Percentiles rank a stretch among this genome's conserved stretches.
phyloP scores from a whole-genome alignment of 2,888 invertebrate species.

The Machimus rusticus region DNA sequence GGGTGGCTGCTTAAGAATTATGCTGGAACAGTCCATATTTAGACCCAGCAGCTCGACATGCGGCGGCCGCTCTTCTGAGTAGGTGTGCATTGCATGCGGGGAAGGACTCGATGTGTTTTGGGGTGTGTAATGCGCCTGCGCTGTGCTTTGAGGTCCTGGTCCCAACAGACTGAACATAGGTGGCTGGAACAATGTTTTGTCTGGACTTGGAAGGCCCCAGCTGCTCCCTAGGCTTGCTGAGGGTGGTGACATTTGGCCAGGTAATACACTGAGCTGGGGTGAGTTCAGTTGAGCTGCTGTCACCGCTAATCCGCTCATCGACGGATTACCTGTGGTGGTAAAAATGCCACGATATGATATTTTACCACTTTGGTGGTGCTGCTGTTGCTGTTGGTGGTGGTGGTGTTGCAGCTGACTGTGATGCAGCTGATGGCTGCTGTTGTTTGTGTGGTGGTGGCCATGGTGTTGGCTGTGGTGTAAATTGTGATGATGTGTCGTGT shows the following conservation, averaged over 20 bases:
- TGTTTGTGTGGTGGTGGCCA: conserved; percentile 55
- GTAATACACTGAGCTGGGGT: conserved; percentile 60
- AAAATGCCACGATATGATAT: conserved; percentile 75
- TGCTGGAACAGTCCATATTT: conserved; percentile 68
- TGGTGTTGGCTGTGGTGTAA: conserved; percentile 56
- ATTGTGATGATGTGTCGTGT: conserved; percentile 51
- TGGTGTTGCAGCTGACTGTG: conserved; percentile 61
- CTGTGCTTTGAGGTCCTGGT: conserved; percentile 65
- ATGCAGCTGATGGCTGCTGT: conserved; percentile 50
- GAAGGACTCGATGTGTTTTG: conserved; percentile 62
- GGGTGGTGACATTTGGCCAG: conserved; percentile 66
- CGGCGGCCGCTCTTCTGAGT: conserved; percentile 64
- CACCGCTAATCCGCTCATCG: conserved; percentile 55
- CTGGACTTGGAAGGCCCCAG: conserved; percentile 77
- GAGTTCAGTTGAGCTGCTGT: conserved; percentile 57
- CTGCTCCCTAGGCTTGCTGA: conserved; percentile 70
- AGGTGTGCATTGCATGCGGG: conserved; percentile 59
- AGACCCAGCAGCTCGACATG: conserved; percentile 68
- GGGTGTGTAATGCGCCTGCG: conserved; percentile 67
- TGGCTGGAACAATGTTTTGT: conserved; percentile 71
- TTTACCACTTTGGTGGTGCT: conserved; percentile 65
- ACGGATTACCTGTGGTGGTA: conserved; percentile 70
- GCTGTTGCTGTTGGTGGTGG: conserved; percentile 61
- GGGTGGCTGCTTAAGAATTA: conserved; percentile 70
- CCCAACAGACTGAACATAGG: conserved; percentile 72